Evolutionary conservation across 1,140 invertebrate species (phyloP).

Genomic region (Phymastichus coffea): DNA sequence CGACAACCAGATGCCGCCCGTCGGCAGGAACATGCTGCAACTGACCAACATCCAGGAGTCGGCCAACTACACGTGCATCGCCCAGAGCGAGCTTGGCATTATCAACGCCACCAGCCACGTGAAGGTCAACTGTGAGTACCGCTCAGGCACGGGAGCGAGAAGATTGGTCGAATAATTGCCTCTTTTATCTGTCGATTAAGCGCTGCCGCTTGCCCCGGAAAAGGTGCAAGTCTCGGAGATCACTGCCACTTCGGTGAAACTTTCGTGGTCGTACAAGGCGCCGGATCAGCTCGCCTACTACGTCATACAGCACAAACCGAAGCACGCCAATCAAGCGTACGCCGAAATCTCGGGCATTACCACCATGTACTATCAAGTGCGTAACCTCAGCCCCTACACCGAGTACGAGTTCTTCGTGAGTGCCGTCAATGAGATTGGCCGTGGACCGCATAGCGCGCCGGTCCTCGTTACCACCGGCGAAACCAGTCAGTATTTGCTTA

Average conservation of each 20-base stretch:
- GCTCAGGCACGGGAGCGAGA: background rate
- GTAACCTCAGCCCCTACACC: conserved; percentile 87
- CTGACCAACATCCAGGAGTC: conserved; percentile 86
- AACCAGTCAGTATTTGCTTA: conserved; percentile 75
- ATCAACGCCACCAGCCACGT: conserved; percentile 86
- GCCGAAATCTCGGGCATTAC: conserved; percentile 90
- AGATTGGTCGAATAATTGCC: no score
- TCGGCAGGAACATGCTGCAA: conserved; percentile 83
- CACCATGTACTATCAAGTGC: conserved; percentile 88
- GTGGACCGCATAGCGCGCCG: conserved; percentile 81
- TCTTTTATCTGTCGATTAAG: conserved; percentile 57
- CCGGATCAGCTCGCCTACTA: conserved; percentile 88
- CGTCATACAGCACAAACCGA: conserved; percentile 93
- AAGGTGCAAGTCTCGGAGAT: conserved; percentile 88
- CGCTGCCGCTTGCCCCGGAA: conserved; percentile 83
- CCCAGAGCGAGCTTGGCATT: conserved; percentile 88
- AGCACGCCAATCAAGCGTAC: conserved; percentile 75
- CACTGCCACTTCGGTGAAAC: conserved; percentile 85
- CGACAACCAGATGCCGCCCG: conserved; percentile 80
- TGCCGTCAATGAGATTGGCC: conserved; percentile 90
- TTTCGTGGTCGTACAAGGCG: conserved; percentile 87
- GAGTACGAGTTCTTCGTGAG: conserved; percentile 96
- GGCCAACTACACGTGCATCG: conserved; percentile 95
- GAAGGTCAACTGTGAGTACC: conserved; percentile 89
- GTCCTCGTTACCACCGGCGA: conserved; percentile 92